Percentiles rank a stretch among this genome's conserved stretches.
These are phyloP conservation scores for Puntigrus tetrazona DNA, from an alignment of 2,113 vertebrate species.

Conservation along the genomic window DNA sequence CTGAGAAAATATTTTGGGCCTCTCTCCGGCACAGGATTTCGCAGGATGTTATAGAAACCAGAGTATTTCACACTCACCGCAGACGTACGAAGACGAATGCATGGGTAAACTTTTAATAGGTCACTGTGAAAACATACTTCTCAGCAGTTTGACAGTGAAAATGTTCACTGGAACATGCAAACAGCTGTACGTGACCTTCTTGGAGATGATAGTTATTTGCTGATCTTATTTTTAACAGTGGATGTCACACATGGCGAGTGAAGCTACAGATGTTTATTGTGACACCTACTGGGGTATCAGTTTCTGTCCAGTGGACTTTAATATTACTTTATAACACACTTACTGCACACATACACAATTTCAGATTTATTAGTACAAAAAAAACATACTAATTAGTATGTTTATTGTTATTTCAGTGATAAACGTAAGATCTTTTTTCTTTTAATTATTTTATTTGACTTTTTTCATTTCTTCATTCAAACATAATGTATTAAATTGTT, in stretches of 20 bases:
- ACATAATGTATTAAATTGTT: not conserved
- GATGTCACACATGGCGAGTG: not conserved
- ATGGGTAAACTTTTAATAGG: constrained; percentile 15
- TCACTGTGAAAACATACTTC: constrained; percentile 21
- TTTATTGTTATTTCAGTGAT: not conserved
- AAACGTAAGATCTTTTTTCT: no score
- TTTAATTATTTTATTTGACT: no score
- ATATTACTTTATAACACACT: not conserved
- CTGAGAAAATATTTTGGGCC: constrained; percentile 2
- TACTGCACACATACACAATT: not conserved
- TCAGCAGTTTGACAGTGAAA: constrained; percentile 12
- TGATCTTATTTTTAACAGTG: constrained; percentile 9
- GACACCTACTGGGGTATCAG: not conserved
- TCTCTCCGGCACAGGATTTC: not conserved
- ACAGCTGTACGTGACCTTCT: constrained; percentile 19
- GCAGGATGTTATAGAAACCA: not conserved
- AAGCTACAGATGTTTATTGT: not conserved
- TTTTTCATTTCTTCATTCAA: no score
- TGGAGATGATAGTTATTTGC: constrained; percentile 6
- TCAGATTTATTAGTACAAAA: not conserved
- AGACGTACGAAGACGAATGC: constrained; percentile 8
- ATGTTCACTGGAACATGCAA: constrained; percentile 28
- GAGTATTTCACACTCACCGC: constrained; percentile 6
- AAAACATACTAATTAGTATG: not conserved
- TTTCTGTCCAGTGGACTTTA: not conserved